Evolutionary conservation across 2,888 invertebrate genomes (phyloP), one percentile per base, ranked within the genome.

Genomic region (Tanypteryx hageni): DNA sequence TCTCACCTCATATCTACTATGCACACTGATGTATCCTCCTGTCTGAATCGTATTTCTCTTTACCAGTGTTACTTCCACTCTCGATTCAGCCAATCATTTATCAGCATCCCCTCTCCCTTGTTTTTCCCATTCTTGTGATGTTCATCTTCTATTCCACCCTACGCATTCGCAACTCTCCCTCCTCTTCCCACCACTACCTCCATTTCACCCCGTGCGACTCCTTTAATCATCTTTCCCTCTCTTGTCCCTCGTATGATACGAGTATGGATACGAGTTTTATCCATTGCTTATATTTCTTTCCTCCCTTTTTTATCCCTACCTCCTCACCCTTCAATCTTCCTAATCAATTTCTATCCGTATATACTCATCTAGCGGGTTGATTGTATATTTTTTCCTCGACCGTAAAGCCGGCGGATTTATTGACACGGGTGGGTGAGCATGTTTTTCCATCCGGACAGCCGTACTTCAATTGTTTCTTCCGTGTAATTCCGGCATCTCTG

Each of bases 331-430:
- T 76, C 76, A 76, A 76, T 76, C 22, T 76, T 22, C 76, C 76
- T 76, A 76, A 76, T 76, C 76, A 76, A 76, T 76, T 76, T 76
- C 76, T 76, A 76, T 27, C 76, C 76, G 76, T 27, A 27, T 76
- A 76, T 76, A 76, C 22, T 13, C 76, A 76, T 76, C 22, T 22
- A 7, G 76, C 11, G 76, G 68, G 68, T 18, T 68, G 0, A 9
- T 3, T 76, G 76, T 27, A 76, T 76, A 27, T 27, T 76, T 76
- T 76, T 27, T 27, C 76, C 9, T 76, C 76, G 22, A 27, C 27
- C 27, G 22, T 76, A 27, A 76, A 76, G 13, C 18, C 76, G 76
- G 27, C 14, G 76, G 76, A 76, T 76, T 27, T 27, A 5, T 22
- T 5, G 1, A 44, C 44, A 44, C 44, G 44, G 44, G 44, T 44